Base-by-base conservation (phyloP, 2,888 invertebrate genomes). In the Cheilosia urbana region DNA sequence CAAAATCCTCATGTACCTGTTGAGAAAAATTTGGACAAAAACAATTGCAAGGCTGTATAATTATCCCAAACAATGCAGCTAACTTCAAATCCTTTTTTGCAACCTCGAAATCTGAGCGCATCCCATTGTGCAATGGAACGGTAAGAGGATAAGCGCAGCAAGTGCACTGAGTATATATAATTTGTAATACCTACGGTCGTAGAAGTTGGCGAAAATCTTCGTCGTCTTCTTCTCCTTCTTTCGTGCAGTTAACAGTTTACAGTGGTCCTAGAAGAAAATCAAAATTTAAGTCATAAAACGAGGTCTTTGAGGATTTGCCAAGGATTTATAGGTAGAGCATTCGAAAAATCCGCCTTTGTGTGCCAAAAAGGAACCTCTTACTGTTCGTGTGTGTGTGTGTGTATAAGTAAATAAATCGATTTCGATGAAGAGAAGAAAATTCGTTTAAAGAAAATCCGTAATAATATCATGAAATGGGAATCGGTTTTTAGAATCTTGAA, bases 71-170 rank as follows among this genome's bases (percentile, higher is more conserved):
- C 68, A 73, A 73, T 55, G 17, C 62, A 60, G 63, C 15, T 13
- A 78, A 65, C 53, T 80, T 66, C 9, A 79, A 84, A 84, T 75
- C 80, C 80, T 84, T 84, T 84, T 62, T 55, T 58, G 51, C 17
- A 75, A 55, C 37, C 24, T 57, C 45, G 71, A 19, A 21, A 11
- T 68, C 49, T 34, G 57, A 65, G 40, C 55, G 19, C 66, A 62
- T 60, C 47, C 34, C 55, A 49, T 62, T 72, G 66, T 68, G 69
- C 53, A 77, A 80, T 62, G 72, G 40, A 60, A 72, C 40, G 27
- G 49, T 42, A 57, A 71, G 71, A 77, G 81, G 76, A 82, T 83
- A 71, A 62, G 47, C 47, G 24, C 47, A 9, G 66, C 73, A 73
- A 79, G 69, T 75, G 65, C 49, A 79, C 65, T 66, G 45, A 53